Base-by-base conservation (phyloP, 2,888 invertebrate genomes). In the Drosophila fungiperda region DNA sequence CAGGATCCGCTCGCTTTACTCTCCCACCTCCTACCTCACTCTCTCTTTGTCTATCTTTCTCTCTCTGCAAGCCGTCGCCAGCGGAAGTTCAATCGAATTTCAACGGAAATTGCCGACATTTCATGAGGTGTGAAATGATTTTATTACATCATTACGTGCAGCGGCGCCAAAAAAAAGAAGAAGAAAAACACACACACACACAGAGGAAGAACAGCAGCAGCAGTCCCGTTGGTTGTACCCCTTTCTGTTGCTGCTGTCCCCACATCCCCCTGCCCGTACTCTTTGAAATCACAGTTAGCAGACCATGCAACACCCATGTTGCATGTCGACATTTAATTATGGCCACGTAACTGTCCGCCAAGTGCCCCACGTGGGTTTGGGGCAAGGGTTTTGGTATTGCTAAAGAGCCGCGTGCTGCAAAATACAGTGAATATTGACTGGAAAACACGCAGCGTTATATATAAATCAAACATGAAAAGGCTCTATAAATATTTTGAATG, bases 71-170 rank as follows among this genome's bases (percentile, higher is more conserved):
- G 58, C 61, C 53, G 61, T 57, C 73, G 76, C 60, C 73, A 71
- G 71, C 89, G 88, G 91, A 89, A 89, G 89, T 85, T 85, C 83
- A 81, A 88, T 83, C 81, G 80, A 91, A 88, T 90, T 91, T 90
- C 80, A 81, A 82, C 87, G 91, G 91, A 90, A 91, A 90, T 91
- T 91, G 89, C 89, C 91, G 89, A 82, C 90, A 90, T 91, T 91
- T 91, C 90, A 91, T 91, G 91, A 91, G 91, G 91, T 91, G 92
- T 91, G 91, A 91, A 91, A 90, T 91, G 90, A 91, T 91, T 91
- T 91, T 91, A 91, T 91, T 91, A 92, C 91, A 90, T 90, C 89
- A 91, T 90, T 90, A 91, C 87, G 88, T 89, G 85, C 82, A 80
- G 69, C 65, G 82, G 82, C 78, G 82, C 68, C 59, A 81, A 82